Conservation (phyloP, 2,888 invertebrate genomes). For the Monoplex corrugatus region DNA sequence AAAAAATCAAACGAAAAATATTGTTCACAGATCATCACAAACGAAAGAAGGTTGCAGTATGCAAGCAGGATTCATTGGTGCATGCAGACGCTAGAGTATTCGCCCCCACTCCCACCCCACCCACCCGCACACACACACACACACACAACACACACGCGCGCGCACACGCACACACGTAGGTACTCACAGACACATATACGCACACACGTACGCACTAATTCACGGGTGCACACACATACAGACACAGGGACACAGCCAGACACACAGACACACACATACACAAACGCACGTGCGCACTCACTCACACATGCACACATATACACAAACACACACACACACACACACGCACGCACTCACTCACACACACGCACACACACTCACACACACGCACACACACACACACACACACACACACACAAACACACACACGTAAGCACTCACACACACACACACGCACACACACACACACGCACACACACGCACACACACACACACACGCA, state of each 20-base stretch:
- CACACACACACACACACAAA: conserved; percentile 17
- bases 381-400: conserved; percentile 8
- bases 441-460: conserved; percentile 20
- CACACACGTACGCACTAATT: not conserved
- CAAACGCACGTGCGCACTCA: not conserved
- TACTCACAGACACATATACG: not conserved
- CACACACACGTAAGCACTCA: not conserved
- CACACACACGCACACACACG: conserved; percentile 7
- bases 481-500: conserved; percentile 7
- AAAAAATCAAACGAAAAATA: too few species aligned
- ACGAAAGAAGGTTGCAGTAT: too few species aligned
- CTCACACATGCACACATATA: conserved; percentile 1
- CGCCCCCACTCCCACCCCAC: too few species aligned
- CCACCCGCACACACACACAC: too few species aligned
- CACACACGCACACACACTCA: not conserved
- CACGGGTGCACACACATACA: not conserved
- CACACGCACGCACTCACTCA: not conserved
- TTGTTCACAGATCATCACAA: too few species aligned
- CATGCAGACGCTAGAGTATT: too few species aligned
- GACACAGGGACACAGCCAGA: not conserved
- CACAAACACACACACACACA: conserved; percentile 10
- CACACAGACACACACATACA: not conserved
- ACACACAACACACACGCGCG: too few species aligned
- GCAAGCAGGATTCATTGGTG: too few species aligned
- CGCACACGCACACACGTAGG: not conserved